Base-by-base conservation (phyloP, 2,797 vertebrate species). In the Thripadectes ignobilis region DNA sequence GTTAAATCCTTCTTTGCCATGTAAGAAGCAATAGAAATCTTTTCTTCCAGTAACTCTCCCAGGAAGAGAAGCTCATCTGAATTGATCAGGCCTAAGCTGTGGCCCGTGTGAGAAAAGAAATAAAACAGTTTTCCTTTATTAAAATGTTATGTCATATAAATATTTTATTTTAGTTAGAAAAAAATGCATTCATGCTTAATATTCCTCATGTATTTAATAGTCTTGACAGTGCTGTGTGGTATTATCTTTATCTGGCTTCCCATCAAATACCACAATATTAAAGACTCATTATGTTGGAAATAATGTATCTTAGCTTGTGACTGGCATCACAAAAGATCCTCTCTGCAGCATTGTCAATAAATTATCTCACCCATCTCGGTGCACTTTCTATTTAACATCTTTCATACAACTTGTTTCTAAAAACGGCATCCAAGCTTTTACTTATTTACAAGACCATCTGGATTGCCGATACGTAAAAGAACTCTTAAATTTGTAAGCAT, bases 391-490 rank as follows among this genome's bases (percentile, higher is more conserved):
- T 75, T 88, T 74, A 26, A 12, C 55, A 63, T 81, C 63, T 90
- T 89, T 86, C 57, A 18, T 74, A 48, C 14, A 61, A 79, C 34
- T 76, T 87, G 36, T 71, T 92, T 96, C 94, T 93, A 93, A 95
- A 92, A 96, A 87, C 14, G 4, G 45, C 45, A 88, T 78, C 54
- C 65, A 79, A 74, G 85, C 68, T 51, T 38, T 89, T 92, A 73
- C 48, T 93, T 95, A 93, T 94, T 94, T 94, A 95, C 84, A 74
- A 72, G 85, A 81, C 76, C 92, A 93, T 90, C 84, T 94, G 78
- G 80, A 76, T 51, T 58, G 82, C 72, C 29, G 9, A 66, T 68
- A 71, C 32, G 49, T 68, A 75, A 81, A 85, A 87, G 67, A 74
- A 77, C 62, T 85, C 75, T 62, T 65, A 85, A 80, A 91, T 92